Evolutionary conservation across 2,797 vertebrate genomes (phyloP).

Genomic region (Sebastes diaconus): DNA sequence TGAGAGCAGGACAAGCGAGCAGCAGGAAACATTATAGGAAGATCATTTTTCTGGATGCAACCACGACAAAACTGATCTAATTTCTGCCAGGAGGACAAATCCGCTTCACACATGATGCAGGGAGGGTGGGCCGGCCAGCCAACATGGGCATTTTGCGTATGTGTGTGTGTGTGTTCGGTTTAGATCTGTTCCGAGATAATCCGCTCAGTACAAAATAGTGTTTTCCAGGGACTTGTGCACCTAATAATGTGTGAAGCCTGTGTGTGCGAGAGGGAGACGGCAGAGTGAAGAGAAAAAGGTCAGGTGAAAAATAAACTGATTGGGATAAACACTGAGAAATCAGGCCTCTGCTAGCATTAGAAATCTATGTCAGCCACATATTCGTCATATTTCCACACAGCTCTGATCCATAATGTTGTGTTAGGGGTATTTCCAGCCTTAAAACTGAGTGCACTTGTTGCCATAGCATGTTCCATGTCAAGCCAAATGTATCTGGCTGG

Average conservation of each 20-base stretch:
- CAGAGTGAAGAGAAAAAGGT: neutral
- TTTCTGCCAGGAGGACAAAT: slow-evolving; percentile 18
- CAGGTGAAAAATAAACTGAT: neutral
- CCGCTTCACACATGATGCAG: slow-evolving; percentile 15
- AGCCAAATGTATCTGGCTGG: slow-evolving; percentile 1
- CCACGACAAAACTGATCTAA: neutral
- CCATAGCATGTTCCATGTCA: slow-evolving; percentile 15
- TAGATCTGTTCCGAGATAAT: slow-evolving; percentile 36
- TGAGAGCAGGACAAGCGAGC: neutral
- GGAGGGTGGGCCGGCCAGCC: neutral
- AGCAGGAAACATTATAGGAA: neutral
- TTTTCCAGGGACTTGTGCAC: slow-evolving; percentile 9
- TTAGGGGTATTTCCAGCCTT: neutral
- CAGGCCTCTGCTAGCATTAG: neutral
- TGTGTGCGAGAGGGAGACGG: neutral
- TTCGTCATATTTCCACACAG: neutral
- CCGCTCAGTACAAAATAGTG: slow-evolving; percentile 14
- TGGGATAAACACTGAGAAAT: neutral
- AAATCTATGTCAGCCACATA: neutral
- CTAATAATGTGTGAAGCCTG: neutral
- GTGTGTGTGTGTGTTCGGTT: neutral
- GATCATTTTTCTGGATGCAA: neutral
- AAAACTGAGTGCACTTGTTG: slow-evolving; percentile 7
- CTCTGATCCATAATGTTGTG: neutral
- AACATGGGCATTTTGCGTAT: neutral